phyloP scores from a whole-genome alignment of 2,113 vertebrate species.

The Pseudorectes ferrugineus region DNA sequence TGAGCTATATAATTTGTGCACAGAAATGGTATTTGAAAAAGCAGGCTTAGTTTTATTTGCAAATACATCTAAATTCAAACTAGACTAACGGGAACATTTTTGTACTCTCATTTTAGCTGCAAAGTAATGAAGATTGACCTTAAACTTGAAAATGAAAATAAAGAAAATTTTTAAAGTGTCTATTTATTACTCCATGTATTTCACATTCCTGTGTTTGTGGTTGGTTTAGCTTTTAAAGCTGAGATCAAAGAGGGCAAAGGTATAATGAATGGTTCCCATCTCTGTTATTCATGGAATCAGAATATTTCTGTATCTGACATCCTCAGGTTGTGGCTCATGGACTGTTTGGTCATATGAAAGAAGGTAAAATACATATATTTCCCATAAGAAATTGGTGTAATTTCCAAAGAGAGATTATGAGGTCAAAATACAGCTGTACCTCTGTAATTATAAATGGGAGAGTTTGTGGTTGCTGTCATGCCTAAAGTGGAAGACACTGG shows the following conservation, averaged over 20 bases:
- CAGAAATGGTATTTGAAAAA: background rate
- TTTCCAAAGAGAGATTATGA: background rate
- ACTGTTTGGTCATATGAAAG: background rate
- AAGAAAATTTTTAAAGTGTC: background rate
- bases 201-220: background rate
- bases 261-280: background rate
- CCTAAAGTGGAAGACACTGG: background rate
- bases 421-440: background rate
- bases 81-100: background rate
- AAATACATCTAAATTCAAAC: background rate
- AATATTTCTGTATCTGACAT: background rate
- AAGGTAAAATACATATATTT: background rate
- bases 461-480: background rate
- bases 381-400: background rate
- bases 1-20: background rate
- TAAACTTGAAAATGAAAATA: background rate
- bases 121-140: background rate
- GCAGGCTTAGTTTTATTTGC: background rate
- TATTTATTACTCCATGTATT: background rate
- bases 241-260: background rate
- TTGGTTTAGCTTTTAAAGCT: background rate
- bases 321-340: background rate
- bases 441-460: background rate
- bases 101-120: background rate
- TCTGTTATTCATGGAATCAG: background rate